Evolutionary conservation across 2,797 vertebrate species (phyloP).

Genomic region (Toxotes lorentzi): DNA sequence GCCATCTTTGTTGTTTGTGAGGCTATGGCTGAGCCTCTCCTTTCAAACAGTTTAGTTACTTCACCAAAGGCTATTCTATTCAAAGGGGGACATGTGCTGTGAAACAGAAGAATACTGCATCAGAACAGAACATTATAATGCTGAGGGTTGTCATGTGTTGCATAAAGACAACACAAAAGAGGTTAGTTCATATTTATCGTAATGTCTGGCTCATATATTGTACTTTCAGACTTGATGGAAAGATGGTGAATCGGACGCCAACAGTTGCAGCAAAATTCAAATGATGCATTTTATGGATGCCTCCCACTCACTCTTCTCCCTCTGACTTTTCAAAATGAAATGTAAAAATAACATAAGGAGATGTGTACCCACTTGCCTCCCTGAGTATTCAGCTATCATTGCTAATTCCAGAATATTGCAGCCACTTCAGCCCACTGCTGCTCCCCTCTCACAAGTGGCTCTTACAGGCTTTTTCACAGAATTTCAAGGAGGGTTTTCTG

Average conservation of each 20-base stretch:
- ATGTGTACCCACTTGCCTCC: conserved; percentile 74
- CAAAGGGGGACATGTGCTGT: conserved; percentile 17
- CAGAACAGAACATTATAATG: conserved; percentile 4
- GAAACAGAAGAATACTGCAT: background rate
- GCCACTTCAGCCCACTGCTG: conserved; percentile 70
- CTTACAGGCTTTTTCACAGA: conserved; percentile 74
- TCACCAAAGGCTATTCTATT: conserved; percentile 35
- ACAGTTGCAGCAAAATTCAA: conserved; percentile 15
- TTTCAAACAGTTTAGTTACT: conserved; percentile 42
- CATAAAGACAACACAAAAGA: background rate
- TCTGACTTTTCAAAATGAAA: conserved; percentile 67
- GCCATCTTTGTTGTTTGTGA: conserved; percentile 36
- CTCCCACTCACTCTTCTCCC: conserved; percentile 28
- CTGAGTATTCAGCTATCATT: conserved; percentile 69
- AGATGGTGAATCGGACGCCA: conserved; percentile 1
- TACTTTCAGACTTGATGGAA: background rate
- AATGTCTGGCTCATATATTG: background rate
- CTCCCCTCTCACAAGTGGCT: conserved; percentile 71
- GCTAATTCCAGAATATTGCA: conserved; percentile 77
- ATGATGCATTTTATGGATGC: conserved; percentile 20
- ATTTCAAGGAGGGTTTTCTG: conserved; percentile 75
- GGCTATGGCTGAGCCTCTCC: conserved; percentile 3
- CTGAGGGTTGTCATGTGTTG: conserved; percentile 12
- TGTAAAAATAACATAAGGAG: conserved; percentile 81
- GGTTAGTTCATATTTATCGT: background rate